These are phyloP conservation scores for Phylloscopus collybita DNA, from an alignment of 2,797 vertebrate genomes.

Conservation along the genomic window DNA sequence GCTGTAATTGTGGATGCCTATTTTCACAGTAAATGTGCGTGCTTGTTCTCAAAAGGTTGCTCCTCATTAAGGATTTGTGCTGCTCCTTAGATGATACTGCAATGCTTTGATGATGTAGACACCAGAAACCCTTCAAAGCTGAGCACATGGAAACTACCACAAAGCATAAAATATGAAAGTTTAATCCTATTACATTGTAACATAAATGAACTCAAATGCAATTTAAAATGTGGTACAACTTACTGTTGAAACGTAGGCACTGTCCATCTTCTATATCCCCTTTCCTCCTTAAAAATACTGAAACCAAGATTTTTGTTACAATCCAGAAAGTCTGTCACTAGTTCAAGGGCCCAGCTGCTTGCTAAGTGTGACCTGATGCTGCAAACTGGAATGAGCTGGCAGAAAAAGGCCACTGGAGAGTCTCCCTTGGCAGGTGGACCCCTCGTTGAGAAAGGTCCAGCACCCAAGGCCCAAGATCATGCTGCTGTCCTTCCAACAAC, in stretches of 20 bases:
- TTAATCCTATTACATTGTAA: background rate
- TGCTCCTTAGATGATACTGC: background rate
- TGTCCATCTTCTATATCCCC: background rate
- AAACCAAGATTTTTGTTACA: background rate
- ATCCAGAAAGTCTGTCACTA: background rate
- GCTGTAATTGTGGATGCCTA: background rate
- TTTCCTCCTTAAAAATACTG: background rate
- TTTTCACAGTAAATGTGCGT: background rate
- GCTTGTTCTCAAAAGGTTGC: background rate
- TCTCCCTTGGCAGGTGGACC: background rate
- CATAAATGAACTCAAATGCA: background rate
- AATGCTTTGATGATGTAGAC: background rate
- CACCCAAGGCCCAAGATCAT: background rate
- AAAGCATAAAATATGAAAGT: background rate
- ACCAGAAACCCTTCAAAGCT: background rate
- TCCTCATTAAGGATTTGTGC: background rate
- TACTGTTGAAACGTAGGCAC: background rate
- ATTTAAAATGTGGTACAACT: background rate
- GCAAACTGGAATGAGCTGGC: background rate
- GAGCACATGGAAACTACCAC: background rate
- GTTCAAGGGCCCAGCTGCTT: background rate
- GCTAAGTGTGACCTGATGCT: background rate
- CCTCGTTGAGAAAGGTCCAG: background rate
- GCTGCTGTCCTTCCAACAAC: background rate
- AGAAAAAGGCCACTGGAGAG: background rate